Percentiles rank a stretch among this genome's conserved stretches.
Evolutionary conservation across 2,797 vertebrate species (phyloP).

Genomic region (Alfaro cultratus): DNA sequence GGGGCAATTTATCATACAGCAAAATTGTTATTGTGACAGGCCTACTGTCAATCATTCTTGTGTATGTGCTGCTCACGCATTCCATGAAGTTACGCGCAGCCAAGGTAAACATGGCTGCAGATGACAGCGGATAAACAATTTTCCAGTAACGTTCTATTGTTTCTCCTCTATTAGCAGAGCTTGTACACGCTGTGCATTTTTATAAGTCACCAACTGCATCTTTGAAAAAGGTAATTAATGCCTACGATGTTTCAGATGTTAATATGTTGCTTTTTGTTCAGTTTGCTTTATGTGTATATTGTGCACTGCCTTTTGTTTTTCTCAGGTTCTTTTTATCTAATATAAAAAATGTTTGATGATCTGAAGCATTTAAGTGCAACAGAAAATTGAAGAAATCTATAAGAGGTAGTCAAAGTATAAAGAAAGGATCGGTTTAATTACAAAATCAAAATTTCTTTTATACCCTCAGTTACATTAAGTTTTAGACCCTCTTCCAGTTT

Average conservation of each 20-base stretch:
- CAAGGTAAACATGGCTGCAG: no score
- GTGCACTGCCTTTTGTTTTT: not conserved
- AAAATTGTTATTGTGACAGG: no score
- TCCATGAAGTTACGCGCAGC: no score
- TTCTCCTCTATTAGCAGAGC: no score
- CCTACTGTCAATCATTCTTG: no score
- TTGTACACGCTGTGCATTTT: no score
- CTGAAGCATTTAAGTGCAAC: not conserved
- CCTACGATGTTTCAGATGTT: not conserved
- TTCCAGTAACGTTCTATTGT: no score
- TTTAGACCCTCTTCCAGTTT: not conserved
- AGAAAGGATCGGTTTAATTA: not conserved
- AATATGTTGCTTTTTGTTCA: not conserved
- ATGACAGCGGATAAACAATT: no score
- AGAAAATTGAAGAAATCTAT: not conserved
- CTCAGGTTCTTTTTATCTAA: not conserved
- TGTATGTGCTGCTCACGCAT: no score
- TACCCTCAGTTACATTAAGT: not conserved
- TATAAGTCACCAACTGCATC: no score
- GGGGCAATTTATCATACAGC: no score
- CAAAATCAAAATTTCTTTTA: conserved; percentile 8
- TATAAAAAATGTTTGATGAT: not conserved
- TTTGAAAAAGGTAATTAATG: not conserved
- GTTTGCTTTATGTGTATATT: not conserved
- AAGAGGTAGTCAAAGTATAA: not conserved